phyloP scores from a whole-genome alignment of 2,797 vertebrate species.

The Siniperca obscura region DNA sequence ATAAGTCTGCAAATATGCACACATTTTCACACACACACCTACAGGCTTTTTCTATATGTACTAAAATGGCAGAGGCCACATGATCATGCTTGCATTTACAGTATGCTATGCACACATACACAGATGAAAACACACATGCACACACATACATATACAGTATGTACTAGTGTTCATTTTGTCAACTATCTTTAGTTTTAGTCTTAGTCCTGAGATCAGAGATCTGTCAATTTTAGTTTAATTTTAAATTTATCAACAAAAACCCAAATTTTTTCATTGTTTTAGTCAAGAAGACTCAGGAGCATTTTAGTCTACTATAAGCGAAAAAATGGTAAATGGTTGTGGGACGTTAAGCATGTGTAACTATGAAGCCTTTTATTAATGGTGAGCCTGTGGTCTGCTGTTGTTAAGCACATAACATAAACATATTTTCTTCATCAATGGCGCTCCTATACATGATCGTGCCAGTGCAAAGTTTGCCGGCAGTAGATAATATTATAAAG shows the following conservation, averaged over 20 bases:
- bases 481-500: no score
- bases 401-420: no score
- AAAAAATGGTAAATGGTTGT: no score
- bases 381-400: no score
- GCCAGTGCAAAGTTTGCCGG: no score
- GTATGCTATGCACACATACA: not conserved
- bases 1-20: not conserved
- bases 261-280: no score
- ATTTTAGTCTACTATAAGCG: no score
- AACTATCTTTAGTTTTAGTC: not conserved
- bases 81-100: not conserved
- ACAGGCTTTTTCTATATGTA: conserved; percentile 14
- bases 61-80: not conserved
- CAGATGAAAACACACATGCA: not conserved
- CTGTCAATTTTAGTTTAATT: not conserved
- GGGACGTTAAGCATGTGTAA: no score
- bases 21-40: not conserved
- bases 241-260: not conserved
- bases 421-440: no score
- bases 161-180: not conserved
- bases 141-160: not conserved
- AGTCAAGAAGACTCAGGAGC: no score
- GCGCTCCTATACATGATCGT: no score
- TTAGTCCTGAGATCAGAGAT: not conserved
- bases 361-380: no score